These are phyloP conservation scores for Bombylius discolor DNA, from an alignment of 2,888 invertebrate genomes.

Conservation along the genomic window DNA sequence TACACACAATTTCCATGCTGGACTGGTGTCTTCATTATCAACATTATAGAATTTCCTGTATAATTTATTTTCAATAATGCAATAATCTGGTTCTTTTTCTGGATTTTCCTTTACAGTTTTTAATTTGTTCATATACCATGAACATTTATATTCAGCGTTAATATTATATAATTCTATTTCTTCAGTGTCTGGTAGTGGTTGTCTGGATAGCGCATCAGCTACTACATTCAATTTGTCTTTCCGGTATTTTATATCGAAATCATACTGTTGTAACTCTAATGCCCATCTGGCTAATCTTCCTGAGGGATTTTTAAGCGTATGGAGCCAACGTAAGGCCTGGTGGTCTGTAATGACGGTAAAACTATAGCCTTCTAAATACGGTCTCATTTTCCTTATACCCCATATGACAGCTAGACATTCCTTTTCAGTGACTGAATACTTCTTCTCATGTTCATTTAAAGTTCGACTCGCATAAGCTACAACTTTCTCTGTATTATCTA, in stretches of 20 bases:
- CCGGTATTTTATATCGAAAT: neutral
- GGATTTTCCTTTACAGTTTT: too few relatives aligned
- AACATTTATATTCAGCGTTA: too few relatives aligned
- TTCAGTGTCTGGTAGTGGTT: too few relatives aligned
- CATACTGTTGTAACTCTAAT: neutral
- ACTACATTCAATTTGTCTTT: neutral
- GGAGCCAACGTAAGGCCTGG: neutral
- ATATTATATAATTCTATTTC: too few relatives aligned
- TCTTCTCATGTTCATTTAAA: neutral
- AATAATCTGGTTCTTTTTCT: too few relatives aligned
- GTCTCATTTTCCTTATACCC: neutral
- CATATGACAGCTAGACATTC: neutral
- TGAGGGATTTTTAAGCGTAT: neutral
- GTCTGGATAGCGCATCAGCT: neutral
- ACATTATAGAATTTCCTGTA: too few relatives aligned
- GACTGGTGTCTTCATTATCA: too few relatives aligned
- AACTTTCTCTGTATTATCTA: constrained; percentile 9
- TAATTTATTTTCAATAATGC: too few relatives aligned
- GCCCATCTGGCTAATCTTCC: neutral
- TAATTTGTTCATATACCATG: too few relatives aligned
- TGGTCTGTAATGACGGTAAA: neutral
- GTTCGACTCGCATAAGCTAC: constrained; percentile 9
- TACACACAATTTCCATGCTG: too few relatives aligned
- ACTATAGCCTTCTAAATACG: neutral
- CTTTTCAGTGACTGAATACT: neutral